phyloP scores from a whole-genome alignment of 2,888 invertebrate species.

The Brachycybe producta region DNA sequence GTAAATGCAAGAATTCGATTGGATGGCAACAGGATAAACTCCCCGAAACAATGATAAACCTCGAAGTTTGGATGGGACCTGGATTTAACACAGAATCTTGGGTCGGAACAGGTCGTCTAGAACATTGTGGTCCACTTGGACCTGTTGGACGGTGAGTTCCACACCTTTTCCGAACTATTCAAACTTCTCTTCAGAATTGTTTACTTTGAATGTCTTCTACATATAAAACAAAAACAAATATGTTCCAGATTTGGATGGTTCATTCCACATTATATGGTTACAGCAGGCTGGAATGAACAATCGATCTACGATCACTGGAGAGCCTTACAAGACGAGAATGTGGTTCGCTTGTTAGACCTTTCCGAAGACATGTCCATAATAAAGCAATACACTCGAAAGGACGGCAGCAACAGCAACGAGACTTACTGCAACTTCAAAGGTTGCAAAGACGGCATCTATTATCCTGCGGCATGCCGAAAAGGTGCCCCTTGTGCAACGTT shows the following conservation, averaged over 20 bases:
- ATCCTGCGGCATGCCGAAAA: slow-evolving; percentile 43
- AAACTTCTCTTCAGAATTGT: background rate
- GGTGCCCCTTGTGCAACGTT: slow-evolving; percentile 35
- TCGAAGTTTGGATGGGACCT: slow-evolving; percentile 56
- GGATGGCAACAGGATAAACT: no score
- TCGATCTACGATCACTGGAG: slow-evolving; percentile 42
- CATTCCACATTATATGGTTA: slow-evolving; percentile 29
- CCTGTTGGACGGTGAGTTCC: slow-evolving; percentile 34
- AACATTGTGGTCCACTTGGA: slow-evolving; percentile 34
- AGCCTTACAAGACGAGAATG: slow-evolving; percentile 38
- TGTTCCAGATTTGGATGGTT: slow-evolving; percentile 37
- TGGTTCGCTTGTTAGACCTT: slow-evolving; percentile 41
- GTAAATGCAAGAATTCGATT: no score
- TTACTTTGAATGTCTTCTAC: background rate
- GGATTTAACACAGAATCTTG: slow-evolving; percentile 42
- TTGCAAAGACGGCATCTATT: slow-evolving; percentile 45
- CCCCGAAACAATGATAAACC: slow-evolving; percentile 43
- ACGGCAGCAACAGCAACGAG: background rate
- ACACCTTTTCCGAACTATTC: background rate
- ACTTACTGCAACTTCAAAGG: slow-evolving; percentile 38
- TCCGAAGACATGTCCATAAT: slow-evolving; percentile 17
- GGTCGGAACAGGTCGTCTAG: slow-evolving; percentile 28
- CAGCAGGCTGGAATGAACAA: slow-evolving; percentile 26
- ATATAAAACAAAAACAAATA: no score
- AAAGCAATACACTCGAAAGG: background rate